Base-by-base conservation (phyloP, 2,888 invertebrate genomes). In the Coelopa pilipes region DNA sequence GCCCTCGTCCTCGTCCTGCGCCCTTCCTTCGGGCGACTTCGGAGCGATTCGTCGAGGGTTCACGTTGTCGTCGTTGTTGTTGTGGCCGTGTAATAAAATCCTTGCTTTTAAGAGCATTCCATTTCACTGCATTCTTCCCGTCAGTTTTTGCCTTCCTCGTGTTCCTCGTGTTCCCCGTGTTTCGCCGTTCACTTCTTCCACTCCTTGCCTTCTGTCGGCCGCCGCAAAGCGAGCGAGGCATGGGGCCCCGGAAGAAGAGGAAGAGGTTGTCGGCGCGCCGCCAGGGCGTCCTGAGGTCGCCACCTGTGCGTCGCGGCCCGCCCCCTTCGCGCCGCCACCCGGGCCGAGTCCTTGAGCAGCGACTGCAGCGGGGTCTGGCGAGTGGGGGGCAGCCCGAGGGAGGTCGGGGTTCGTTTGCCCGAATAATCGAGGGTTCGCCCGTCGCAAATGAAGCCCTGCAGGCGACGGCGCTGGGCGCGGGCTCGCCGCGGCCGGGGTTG, bases 301-400 rank as follows among this genome's bases (percentile, higher is more conserved):
- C 65, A 65, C 10, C 65, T 65, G 46, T 46, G 12, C 12, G 17
- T 59, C 19, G 57, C 19, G 19, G 45, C 17, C 45, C n/a, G 15
- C 10, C 46, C 34, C 46, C 47, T 11, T n/a, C 65, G 46, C 19
- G n/a, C 45, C 45, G 47, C 19, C 13, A 45, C 46, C 19, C n/a
- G 46, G 46, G 46, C n/a, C 13, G 46, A 65, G 65, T 47, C 65
- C 65, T 65, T 65, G 65, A 65, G 46, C 46, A n/a, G 17, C 17
- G 17, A 45, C 17, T 17, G 65, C 65, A 46, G 65, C 57, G 17
- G 19, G 57, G 19, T 21, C 19, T 21, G n/a, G n/a, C 57, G 34
- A 69, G 69, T 55, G 69, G 59, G 59, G 46, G 69, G 57, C 46
- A 21, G 57, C 17, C 17, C 17, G 21, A 24, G 57, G 12, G 15